Percentiles rank a stretch among this genome's conserved stretches.
Conservation (phyloP, 2,888 invertebrate genomes). For the Tiliacea aurago region DNA sequence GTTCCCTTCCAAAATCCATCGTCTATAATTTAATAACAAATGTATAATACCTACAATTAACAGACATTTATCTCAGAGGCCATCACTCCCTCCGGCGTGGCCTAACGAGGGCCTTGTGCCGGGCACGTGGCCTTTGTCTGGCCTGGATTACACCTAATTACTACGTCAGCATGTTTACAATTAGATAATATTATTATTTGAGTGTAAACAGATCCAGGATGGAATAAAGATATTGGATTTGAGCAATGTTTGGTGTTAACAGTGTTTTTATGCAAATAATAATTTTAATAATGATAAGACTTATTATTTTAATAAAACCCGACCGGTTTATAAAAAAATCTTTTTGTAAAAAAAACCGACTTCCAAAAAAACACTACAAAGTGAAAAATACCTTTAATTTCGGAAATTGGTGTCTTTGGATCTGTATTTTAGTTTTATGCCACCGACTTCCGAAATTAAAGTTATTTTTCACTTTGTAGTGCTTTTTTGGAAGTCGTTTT, state of each 20-base stretch:
- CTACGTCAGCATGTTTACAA: constrained; percentile 62
- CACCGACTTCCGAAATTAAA: no score
- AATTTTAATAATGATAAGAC: neutral
- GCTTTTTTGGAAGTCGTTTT: no score
- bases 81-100: constrained; percentile 34
- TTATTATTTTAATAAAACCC: no score
- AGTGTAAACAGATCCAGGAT: constrained; percentile 39
- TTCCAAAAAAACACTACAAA: no score
- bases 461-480: no score
- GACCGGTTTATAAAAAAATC: no score
- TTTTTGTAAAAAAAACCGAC: no score
- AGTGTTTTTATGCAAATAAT: constrained; percentile 2
- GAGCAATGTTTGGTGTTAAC: constrained; percentile 17
- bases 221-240: constrained; percentile 42
- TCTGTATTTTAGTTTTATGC: no score
- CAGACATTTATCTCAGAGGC: constrained; percentile 39
- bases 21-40: constrained; percentile 40
- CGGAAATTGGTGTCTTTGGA: no score
- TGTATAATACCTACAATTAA: constrained; percentile 49
- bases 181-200: constrained; percentile 51
- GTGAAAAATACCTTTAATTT: no score
- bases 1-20: neutral
- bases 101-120: constrained; percentile 68
- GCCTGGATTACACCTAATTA: constrained; percentile 68
- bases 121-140: constrained; percentile 68